Evolutionary conservation across 2,888 invertebrate species (phyloP).

Genomic region (Polia nebulosa): DNA sequence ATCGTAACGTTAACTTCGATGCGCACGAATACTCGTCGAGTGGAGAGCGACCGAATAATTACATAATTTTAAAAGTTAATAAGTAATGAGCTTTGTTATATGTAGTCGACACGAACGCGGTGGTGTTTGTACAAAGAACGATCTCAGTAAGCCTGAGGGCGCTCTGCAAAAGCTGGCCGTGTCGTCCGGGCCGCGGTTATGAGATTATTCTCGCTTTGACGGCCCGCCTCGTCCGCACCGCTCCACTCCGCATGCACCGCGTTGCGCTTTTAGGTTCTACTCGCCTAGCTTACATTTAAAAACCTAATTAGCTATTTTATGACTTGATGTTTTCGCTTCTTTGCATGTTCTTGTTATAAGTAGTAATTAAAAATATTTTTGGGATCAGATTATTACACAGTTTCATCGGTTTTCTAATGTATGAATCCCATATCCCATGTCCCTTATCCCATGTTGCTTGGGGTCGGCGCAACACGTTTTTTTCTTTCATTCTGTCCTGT

Average conservation of each 20-base stretch:
- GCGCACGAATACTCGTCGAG: slow-evolving; percentile 75
- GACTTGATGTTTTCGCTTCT: slow-evolving; percentile 70
- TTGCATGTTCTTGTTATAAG: slow-evolving; percentile 60
- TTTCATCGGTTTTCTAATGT: not conserved
- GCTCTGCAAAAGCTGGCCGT: slow-evolving; percentile 83
- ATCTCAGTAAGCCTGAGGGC: slow-evolving; percentile 83
- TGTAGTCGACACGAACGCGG: slow-evolving; percentile 62
- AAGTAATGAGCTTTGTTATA: slow-evolving; percentile 72
- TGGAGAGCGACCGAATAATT: slow-evolving; percentile 72
- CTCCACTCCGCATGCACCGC: slow-evolving; percentile 77
- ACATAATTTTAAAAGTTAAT: slow-evolving; percentile 76
- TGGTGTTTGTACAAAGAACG: slow-evolving; percentile 82
- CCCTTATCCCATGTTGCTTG: too few species aligned
- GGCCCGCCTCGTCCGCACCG: slow-evolving; percentile 77
- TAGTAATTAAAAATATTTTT: slow-evolving; percentile 22
- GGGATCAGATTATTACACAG: not conserved
- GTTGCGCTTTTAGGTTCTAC: slow-evolving; percentile 80
- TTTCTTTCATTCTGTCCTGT: too few species aligned
- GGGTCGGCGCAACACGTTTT: too few species aligned
- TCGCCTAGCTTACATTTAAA: slow-evolving; percentile 80
- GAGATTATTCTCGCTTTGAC: slow-evolving; percentile 89
- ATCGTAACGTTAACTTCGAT: slow-evolving; percentile 79
- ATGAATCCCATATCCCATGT: not conserved
- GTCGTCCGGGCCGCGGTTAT: slow-evolving; percentile 85
- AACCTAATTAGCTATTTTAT: slow-evolving; percentile 83